phyloP scores from a whole-genome alignment of 1,140 invertebrate genomes.

The Drosophila yakuba region DNA sequence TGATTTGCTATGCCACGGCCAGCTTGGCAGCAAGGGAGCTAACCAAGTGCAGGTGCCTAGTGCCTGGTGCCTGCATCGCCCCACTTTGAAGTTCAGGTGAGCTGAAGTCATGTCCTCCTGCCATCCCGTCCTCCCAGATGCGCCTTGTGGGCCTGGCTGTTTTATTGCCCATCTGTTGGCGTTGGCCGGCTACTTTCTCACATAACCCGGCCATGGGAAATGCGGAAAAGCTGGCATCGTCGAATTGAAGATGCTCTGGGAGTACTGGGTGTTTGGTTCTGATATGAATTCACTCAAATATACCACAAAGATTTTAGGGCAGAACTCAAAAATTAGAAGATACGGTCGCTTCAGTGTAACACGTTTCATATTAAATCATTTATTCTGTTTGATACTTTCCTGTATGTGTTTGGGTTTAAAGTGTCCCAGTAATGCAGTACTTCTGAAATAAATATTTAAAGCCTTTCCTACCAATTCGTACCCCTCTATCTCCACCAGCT shows the following conservation, averaged over 20 bases:
- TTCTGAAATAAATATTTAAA: no score
- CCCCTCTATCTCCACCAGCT: no score
- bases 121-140: slow-evolving; percentile 11
- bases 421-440: no score
- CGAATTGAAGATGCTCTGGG: slow-evolving; percentile 16
- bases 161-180: slow-evolving; percentile 49
- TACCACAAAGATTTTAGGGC: no score
- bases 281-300: no score
- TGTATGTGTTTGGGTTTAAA: no score
- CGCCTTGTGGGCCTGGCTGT: slow-evolving; percentile 29
- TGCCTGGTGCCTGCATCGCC: slow-evolving; percentile 1
- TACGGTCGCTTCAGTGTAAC: no score
- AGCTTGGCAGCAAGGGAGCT: neutral
- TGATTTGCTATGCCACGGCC: slow-evolving; percentile 65
- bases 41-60: slow-evolving; percentile 47
- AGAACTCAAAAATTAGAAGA: no score
- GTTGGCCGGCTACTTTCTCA: slow-evolving; percentile 54
- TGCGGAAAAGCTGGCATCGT: neutral
- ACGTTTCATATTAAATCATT: no score
- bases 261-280: neutral
- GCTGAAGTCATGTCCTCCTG: slow-evolving; percentile 13
- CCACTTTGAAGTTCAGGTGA: slow-evolving; percentile 30
- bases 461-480: no score
- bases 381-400: no score
- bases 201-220: slow-evolving; percentile 22